phyloP scores from a whole-genome alignment of 2,888 invertebrate genomes.

The Leptinotarsa tumamoca region DNA sequence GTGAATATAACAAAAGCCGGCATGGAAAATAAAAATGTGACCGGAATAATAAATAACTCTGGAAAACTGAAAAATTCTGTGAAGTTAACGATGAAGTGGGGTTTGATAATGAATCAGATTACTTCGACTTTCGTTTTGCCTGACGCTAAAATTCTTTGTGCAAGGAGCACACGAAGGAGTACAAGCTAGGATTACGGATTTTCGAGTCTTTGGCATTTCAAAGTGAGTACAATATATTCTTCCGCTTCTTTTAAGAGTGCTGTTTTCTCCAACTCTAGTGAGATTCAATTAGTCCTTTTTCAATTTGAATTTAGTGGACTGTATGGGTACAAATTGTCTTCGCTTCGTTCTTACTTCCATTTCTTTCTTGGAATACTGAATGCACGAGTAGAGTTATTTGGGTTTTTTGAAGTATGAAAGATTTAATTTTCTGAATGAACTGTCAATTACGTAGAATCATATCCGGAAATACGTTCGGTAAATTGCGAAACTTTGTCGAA shows the following conservation, averaged over 20 bases:
- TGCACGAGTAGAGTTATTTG: no score
- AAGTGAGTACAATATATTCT: conserved; percentile 52
- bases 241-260: background rate
- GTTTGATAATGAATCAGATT: conserved; percentile 60
- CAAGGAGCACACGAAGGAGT: conserved; percentile 56
- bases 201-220: conserved; percentile 61
- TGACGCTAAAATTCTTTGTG: conserved; percentile 52
- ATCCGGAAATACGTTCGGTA: no score
- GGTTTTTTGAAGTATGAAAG: no score
- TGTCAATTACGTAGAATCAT: no score
- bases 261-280: background rate
- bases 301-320: background rate
- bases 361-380: no score
- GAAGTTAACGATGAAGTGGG: conserved; percentile 58
- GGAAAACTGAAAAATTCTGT: conserved; percentile 1
- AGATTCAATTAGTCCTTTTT: background rate
- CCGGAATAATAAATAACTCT: conserved; percentile 3
- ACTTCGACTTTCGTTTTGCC: conserved; percentile 55
- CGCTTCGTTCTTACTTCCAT: no score
- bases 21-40: conserved; percentile 17
- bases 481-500: no score
- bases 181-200: conserved; percentile 54
- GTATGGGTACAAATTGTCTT: no score
- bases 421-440: no score
- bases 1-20: background rate